Evolutionary conservation across 1,140 invertebrate species (phyloP).

Genomic region (Caenorhabditis tropicalis): DNA sequence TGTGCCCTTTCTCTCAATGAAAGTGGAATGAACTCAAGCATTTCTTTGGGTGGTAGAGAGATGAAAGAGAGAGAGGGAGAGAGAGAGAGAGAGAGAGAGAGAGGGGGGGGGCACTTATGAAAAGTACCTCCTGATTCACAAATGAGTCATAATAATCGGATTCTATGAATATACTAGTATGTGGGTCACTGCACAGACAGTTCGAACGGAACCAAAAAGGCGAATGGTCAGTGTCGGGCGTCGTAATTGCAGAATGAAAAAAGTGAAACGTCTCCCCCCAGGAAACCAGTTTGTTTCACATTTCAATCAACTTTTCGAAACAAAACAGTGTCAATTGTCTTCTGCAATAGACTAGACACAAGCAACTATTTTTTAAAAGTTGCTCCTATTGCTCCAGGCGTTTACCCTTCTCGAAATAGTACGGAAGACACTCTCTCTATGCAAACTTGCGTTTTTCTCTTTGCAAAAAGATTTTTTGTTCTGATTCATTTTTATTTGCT

Average conservation of each 20-base stretch:
- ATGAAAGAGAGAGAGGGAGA: not conserved
- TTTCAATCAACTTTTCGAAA: not conserved
- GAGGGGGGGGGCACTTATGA: no score
- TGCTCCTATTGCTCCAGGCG: not conserved
- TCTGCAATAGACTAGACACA: no score
- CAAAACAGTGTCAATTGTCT: not conserved
- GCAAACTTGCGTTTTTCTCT: not conserved
- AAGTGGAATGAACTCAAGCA: constrained; percentile 20
- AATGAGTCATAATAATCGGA: not conserved
- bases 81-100: no score
- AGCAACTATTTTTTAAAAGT: not conserved
- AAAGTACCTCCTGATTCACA: not conserved
- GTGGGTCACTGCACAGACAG: no score
- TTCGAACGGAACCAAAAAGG: not conserved
- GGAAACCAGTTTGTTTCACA: not conserved
- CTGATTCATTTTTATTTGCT: constrained; percentile 33
- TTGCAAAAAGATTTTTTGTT: constrained; percentile 1
- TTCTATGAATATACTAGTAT: not conserved
- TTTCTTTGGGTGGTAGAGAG: not conserved
- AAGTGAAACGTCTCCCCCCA: not conserved
- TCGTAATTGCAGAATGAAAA: constrained; percentile 27
- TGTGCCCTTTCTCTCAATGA: not conserved
- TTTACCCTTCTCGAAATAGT: not conserved
- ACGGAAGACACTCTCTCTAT: not conserved
- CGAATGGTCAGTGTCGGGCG: not conserved